Base-by-base conservation (phyloP, 2,888 invertebrate genomes). In the Drosophila neotestacea region DNA sequence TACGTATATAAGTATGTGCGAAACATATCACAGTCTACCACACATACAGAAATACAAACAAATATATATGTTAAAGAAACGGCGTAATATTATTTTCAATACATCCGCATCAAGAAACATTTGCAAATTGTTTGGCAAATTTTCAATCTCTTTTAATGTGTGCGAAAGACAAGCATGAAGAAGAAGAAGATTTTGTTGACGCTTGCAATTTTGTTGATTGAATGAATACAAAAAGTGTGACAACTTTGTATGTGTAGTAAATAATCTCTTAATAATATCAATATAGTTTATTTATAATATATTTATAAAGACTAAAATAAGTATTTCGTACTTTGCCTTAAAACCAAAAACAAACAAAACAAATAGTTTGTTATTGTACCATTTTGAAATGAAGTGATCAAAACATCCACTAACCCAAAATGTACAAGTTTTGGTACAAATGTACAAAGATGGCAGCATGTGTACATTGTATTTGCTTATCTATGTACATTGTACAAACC, bases 51-150 rank as follows among this genome's bases (percentile, higher is more conserved):
- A 34, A 22, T 50, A 13, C 4, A 36, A 13, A 6, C 16, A 30
- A 42, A 36, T 51, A 2, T 9, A 7, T 28, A 6, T 22, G 1
- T n/a, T 42, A 66, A 44, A 59, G 38, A 59, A 65, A 65, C 59
- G 42, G 22, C 66, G 74, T 70, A 65, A 70, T 61, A 61, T 10
- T 41, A 44, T 54, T 56, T 22, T 50, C 38, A 32, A 54, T 63
- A 38, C 60, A 58, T 55, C 50, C 58, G 46, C 61, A 54, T 55
- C 32, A 55, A 55, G 27, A 52, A 52, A 38, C 47, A 59, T 38
- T 22, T 6, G 30, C 16, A 41, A 52, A 50, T 36, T 50, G 58
- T 58, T 71, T 73, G 68, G n/a, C 99, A 55, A 5, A 38, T 48
- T 52, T 58, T 71, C 56, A 70, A 56, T 69, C 54, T 32, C 9